Evolutionary conservation across 2,113 vertebrate genomes (phyloP), one percentile per base, ranked within the genome.

Genomic region (Petroica traversi): DNA sequence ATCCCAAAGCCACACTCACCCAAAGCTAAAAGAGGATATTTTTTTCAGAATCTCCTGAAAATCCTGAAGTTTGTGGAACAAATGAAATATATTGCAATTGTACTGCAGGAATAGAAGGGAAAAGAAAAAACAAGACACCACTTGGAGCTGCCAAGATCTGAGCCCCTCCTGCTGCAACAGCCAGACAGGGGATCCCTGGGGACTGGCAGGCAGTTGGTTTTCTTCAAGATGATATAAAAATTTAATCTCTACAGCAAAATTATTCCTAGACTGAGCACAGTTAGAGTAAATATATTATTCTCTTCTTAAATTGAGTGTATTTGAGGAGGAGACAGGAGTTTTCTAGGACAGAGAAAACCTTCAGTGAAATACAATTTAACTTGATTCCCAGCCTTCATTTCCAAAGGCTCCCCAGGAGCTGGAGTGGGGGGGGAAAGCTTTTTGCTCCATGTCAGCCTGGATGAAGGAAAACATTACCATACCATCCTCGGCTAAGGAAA

Each of bases 191-290:
- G 5, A 59, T 67, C 61, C 76, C 63, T 8, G 43, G 61, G 79
- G 88, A 85, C 55, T 67, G 55, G n/a, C 74, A 80, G 5, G 43
- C 71, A 58, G n/a, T 28, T 83, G 71, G 24, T 80, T 93, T 97
- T 59, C 73, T 87, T 89, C 68, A 74, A 77, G 68, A 59, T 40
- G 33, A 92, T 83, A 85, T 74, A 77, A 95, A 96, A 95, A 95
- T 77, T 83, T 93, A 48, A 92, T 96, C 75, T 94, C 78, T 52
- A 61, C 61, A 88, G 92, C 55, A 92, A 71, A 96, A 95, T 45
- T 55, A 95, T 96, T 92, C 89, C 90, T 83, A 19, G 84, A 63
- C 59, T 49, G 73, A 89, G 77, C 40, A 82, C 54, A 66, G 71
- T 33, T 93, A 55, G 5, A 90, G 92, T 83, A 97, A 95, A 92